Base-by-base conservation (phyloP, 2,113 vertebrate species). In the Phylloscopus whistleri region DNA sequence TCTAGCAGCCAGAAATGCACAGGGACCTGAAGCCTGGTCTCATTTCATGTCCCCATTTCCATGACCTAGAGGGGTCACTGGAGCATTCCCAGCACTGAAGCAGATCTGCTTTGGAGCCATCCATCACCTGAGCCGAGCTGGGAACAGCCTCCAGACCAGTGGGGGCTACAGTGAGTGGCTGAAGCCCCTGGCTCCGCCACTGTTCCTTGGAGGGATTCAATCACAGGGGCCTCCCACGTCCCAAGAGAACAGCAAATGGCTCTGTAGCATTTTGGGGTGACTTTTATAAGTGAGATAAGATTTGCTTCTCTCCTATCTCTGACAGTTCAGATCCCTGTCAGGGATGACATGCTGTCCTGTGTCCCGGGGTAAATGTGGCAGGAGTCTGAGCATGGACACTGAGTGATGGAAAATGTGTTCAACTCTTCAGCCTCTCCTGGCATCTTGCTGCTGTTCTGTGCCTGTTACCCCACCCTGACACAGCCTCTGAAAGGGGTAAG, bases 1-100 rank as follows among this genome's bases (percentile, higher is more conserved):
- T 90, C 70, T 33, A 85, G 85, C 67, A 85, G 78, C 74, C 92
- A 96, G 78, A 83, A 95, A 93, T 17, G 8, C 79, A 68, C 35
- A 31, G 66, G 60, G 43, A 63, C 41, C 49, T 85, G 82, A 41
- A 85, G 68, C 46, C 60, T 56, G 56, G 13, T 59, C 84, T 82
- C 78, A 28, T 94, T 93, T 94, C 48, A 3, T 53, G 89, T 35
- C 91, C 89, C 30, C 5, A 1, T 84, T 95, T 91, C 4, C 1
- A 15, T 77, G 51, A 77, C 88, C 43, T 62, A 84, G 43, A 35
- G 4, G 5, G 78, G 87, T 90, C 78, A 95, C 58, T 85, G 90
- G 75, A 94, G 82, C 84, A 41, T 33, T 73, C 60, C 48, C 60
- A 55, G 90, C 64, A n/a, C 2, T 0, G 2, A 60, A 81, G 48